Evolutionary conservation across 1,140 invertebrate species (phyloP).

Genomic region (Homarus americanus): DNA sequence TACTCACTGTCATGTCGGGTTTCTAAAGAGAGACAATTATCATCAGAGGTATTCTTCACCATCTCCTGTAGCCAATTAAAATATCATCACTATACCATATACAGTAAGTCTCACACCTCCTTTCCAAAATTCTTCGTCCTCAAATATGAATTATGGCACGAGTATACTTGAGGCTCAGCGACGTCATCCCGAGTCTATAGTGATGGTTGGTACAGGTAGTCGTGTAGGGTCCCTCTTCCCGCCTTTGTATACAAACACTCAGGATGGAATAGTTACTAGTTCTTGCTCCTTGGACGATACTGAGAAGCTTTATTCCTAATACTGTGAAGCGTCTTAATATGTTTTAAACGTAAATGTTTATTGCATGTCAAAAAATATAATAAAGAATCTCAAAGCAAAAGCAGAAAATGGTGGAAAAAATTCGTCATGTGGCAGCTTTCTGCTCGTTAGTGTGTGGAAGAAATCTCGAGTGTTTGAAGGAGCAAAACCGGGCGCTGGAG

Average conservation of each 20-base stretch:
- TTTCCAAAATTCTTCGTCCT: not conserved
- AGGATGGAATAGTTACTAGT: not conserved
- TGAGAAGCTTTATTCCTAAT: not conserved
- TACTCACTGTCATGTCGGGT: too few relatives aligned
- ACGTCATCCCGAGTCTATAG: too few relatives aligned
- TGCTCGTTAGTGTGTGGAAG: conserved; percentile 16
- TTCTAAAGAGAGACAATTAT: not conserved
- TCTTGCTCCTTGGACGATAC: not conserved
- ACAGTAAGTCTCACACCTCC: not conserved
- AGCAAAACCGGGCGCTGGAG: not conserved
- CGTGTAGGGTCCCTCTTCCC: too few relatives aligned
- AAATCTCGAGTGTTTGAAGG: conserved; percentile 7
- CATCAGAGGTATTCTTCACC: not conserved
- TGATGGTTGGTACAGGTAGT: too few relatives aligned
- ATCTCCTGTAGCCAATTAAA: not conserved
- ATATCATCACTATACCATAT: not conserved
- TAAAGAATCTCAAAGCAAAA: not conserved
- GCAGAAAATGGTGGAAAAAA: not conserved
- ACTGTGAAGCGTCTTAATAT: not conserved
- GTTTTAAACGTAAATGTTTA: not conserved
- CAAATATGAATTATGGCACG: not conserved
- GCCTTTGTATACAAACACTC: not conserved
- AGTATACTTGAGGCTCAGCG: too few relatives aligned
- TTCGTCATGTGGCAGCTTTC: not conserved
- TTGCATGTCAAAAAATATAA: not conserved